Conservation (phyloP, 2,797 vertebrate species). For the Myripristis murdjan region DNA sequence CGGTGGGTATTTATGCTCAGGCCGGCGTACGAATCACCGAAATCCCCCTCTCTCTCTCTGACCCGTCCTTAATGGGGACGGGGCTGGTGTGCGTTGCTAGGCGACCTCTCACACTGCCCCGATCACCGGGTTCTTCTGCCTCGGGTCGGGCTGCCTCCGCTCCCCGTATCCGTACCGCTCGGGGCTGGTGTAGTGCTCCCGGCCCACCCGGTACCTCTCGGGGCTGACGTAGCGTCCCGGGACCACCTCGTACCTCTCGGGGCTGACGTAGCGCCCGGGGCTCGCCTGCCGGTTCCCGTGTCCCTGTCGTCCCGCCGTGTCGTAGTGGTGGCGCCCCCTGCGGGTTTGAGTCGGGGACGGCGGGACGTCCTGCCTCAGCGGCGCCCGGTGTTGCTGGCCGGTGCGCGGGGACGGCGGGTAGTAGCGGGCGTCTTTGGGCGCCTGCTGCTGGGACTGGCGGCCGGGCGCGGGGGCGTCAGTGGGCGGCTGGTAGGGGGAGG, state of each 20-base stretch:
- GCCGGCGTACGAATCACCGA: too few relatives aligned
- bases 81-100: too few relatives aligned
- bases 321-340: conserved; percentile 72
- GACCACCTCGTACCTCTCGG: conserved; percentile 52
- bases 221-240: conserved; percentile 76
- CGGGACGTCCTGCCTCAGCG: conserved; percentile 88
- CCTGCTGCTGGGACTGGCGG: conserved; percentile 67
- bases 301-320: conserved; percentile 42
- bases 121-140: conserved; percentile 92
- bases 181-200: too few relatives aligned
- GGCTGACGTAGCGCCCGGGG: conserved; percentile 80
- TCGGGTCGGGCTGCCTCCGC: conserved; percentile 82
- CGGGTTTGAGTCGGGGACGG: conserved; percentile 76
- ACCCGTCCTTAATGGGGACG: too few relatives aligned
- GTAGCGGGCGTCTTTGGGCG: conserved; percentile 65
- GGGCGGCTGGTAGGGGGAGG: conserved; percentile 72
- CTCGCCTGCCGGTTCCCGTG: conserved; percentile 76
- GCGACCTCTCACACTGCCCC: conserved; percentile 85
- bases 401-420: conserved; percentile 56
- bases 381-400: conserved; percentile 79
- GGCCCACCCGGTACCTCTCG: conserved; percentile 86
- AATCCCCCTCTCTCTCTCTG: too few relatives aligned
- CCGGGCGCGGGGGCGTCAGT: conserved; percentile 3
- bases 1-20: too few relatives aligned
- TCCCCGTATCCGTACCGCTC: conserved; percentile 86